Conservation (phyloP, 2,113 vertebrate species). For the Daboia siamensis region DNA sequence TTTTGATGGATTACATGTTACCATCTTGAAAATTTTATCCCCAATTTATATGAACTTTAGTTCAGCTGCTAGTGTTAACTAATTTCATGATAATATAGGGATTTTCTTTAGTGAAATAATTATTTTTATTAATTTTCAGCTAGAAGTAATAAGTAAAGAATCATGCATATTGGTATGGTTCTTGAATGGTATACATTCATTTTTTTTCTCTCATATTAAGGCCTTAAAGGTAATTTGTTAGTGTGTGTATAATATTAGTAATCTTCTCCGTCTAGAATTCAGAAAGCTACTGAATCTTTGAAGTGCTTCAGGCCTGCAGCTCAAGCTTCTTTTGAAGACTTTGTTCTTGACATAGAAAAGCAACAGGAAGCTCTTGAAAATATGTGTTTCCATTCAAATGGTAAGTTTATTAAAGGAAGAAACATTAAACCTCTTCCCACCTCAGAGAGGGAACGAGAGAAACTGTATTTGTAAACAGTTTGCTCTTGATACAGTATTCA, state of each 20-base stretch:
- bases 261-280: constrained; percentile 78
- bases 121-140: neutral
- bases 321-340: constrained; percentile 88
- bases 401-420: constrained; percentile 62
- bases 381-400: constrained; percentile 81
- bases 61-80: neutral
- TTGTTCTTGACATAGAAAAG: constrained; percentile 81
- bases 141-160: neutral
- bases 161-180: neutral
- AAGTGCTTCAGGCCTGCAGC: constrained; percentile 88
- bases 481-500: neutral
- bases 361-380: constrained; percentile 86
- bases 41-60: neutral
- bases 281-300: constrained; percentile 91
- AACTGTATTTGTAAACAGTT: neutral
- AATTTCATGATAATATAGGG: neutral
- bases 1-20: neutral
- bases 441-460: fast-evolving
- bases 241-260: neutral
- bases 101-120: neutral
- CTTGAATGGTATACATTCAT: neutral
- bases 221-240: neutral
- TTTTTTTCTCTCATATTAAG: neutral
- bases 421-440: fast-evolving
- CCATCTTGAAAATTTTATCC: neutral